Evolutionary conservation across 92 coral and sea anemone species (phyloP), one percentile per base, ranked within the genome.

Genomic region (Desmophyllum pertusum): DNA sequence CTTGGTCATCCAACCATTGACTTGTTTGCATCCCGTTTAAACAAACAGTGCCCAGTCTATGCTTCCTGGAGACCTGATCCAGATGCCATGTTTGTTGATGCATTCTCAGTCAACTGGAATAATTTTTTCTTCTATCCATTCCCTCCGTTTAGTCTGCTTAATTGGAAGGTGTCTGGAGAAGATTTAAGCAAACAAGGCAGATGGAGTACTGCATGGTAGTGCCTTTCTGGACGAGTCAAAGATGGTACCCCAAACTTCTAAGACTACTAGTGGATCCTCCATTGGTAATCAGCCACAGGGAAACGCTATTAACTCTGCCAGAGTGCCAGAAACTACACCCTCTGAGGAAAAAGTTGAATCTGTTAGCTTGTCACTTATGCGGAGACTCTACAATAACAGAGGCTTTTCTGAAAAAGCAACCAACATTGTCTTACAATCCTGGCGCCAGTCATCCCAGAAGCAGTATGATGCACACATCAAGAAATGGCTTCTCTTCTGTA

Each of bases 361-460:
- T 85, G 59, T 86, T 89, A 70, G 90, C 91, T 6, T 81, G 93
- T 86, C 87, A 78, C 36, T 81, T 83, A 53, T 87, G 81, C 48
- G 93, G 90, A 64, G 37, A 81, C 57, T 37, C 59, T 86, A 86
- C 83, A 18, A 86, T 35, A 50, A 90, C 84, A 86, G 85, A 81
- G 90, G 93, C 10, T 80, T 90, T 90, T 81, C 90, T 83, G 57
- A 41, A 23, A 64, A 71, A 63, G 73, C 93, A 79, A 90, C 90
- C 70, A 29, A 81, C 18, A 86, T 68, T 70, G 48, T 89, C 55
- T 36, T 86, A 1, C 62, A 86, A 48, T 89, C 93, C 19, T 76
- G 93, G 90, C 30, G 52, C 19, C 29, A 74, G 2, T 81, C 84
- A 10, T 79, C 90, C 9, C 87, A 71, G 42, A 87, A 87, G 50